Evolutionary conservation across 2,888 invertebrate species (phyloP), one percentile per base, ranked within the genome.

Genomic region (Dicyrtoma fusca): DNA sequence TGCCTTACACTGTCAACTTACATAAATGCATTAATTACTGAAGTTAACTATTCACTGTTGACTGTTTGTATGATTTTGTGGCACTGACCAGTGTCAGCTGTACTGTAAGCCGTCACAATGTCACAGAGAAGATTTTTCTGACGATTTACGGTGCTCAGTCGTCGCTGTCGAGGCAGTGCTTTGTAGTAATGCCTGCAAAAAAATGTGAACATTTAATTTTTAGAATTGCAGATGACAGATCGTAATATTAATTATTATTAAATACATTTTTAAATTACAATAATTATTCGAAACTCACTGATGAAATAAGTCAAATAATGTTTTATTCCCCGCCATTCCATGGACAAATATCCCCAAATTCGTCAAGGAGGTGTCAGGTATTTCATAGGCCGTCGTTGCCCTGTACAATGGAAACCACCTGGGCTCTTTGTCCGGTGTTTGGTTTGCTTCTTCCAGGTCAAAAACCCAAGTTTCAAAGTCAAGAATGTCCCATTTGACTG

Each of bases 381-480:
- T 80, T 44, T 81, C 79, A 72, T 84, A 84, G 6, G 82, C 82
- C 14, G 75, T 82, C 72, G 82, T 82, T 1, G 85, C 85, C 19
- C 82, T 80, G 76, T 85, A 85, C 17, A 84, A 82, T 53, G 81
- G 76, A 72, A 82, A 81, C 85, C 85, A 85, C 3, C 78, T 59
- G 0, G 84, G 83, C 13, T 76, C 75, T 23, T 64, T 72, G 10
- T 69, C 68, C 11, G 71, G 34, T 45, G 71, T 71, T 6, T 75
- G 72, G 68, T 83, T 84, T 2, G 84, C 82, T 23, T 81, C 79
- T 1, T 82, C 82, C 45, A 86, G 76, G 76, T 86, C 84, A 71
- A 85, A 81, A 49, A 83, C 82, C 81, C 84, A 85, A 2, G 83
- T 84, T 44, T 84, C 83, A 76, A 83, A 83, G 77, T 85, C 84